These are phyloP conservation scores for Calypte anna DNA, from an alignment of 2,113 vertebrate species.

Conservation along the genomic window DNA sequence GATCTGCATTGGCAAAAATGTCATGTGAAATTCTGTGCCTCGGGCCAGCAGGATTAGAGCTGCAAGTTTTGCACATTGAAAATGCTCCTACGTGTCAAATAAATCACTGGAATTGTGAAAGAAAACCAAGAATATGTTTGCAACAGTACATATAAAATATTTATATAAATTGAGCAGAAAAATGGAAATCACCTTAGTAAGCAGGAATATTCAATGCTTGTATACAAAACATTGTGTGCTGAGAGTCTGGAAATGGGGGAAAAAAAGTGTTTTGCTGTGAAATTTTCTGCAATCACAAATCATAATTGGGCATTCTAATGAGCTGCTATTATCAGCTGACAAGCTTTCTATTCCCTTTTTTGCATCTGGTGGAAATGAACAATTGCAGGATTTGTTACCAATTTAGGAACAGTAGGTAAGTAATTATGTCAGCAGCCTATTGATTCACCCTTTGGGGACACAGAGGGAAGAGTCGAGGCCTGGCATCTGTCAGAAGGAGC, in stretches of 20 bases:
- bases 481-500: not conserved
- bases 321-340: not conserved
- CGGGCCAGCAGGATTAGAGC: not conserved
- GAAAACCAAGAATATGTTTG: not conserved
- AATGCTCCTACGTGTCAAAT: not conserved
- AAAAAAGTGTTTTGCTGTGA: not conserved
- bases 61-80: not conserved
- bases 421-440: constrained; percentile 18
- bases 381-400: not conserved
- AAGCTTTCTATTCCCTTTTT: not conserved
- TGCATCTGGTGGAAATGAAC: not conserved
- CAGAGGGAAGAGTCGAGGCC: not conserved
- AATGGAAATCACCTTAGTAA: constrained; percentile 1
- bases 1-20: not conserved
- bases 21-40: not conserved
- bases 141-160: not conserved
- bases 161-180: not conserved
- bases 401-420: constrained; percentile 21
- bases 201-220: not conserved
- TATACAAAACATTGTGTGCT: not conserved
- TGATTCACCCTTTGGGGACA: constrained; percentile 1
- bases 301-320: not conserved
- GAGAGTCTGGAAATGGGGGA: not conserved
- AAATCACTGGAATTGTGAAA: not conserved
- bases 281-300: not conserved